Conservation (phyloP, 2,113 vertebrate species). For the Perca fluviatilis region DNA sequence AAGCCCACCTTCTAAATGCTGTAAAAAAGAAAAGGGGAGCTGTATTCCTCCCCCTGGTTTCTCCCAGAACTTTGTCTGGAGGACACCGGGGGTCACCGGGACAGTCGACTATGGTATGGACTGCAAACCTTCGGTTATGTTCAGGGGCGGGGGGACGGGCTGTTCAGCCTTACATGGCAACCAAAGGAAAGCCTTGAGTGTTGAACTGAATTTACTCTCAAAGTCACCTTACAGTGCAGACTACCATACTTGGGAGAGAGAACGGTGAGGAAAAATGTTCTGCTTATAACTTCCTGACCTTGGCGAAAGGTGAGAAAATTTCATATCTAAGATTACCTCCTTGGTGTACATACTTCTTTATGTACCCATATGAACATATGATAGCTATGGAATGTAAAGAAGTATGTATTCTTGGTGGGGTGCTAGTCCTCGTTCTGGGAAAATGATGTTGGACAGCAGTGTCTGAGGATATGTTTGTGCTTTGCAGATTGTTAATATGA, state of each 20-base stretch:
- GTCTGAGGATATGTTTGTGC: conserved; percentile 53
- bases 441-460: conserved; percentile 45
- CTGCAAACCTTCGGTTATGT: conserved; percentile 75
- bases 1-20: conserved; percentile 54
- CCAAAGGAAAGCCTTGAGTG: conserved; percentile 78
- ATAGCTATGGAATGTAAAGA: conserved; percentile 99
- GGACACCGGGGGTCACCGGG: conserved; percentile 82
- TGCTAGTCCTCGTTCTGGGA: conserved; percentile 80
- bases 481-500: conserved; percentile 60
- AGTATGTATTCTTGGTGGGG: conserved; percentile 99
- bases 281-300: conserved; percentile 77
- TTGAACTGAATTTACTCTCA: conserved; percentile 83
- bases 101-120: conserved; percentile 80
- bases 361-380: conserved; percentile 99
- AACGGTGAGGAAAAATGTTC: conserved; percentile 70
- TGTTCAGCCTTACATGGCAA: conserved; percentile 81
- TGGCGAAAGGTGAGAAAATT: conserved; percentile 80
- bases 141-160: conserved; percentile 72
- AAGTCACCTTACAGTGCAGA: conserved; percentile 85
- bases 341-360: conserved; percentile 99
- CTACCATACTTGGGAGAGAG: conserved; percentile 81
- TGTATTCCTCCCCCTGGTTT: conserved; percentile 61
- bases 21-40: conserved; percentile 44
- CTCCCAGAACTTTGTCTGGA: conserved; percentile 68
- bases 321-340: conserved; percentile 85